These are phyloP conservation scores for Cololabis saira DNA, from an alignment of 2,113 vertebrate genomes.

Conservation along the genomic window DNA sequence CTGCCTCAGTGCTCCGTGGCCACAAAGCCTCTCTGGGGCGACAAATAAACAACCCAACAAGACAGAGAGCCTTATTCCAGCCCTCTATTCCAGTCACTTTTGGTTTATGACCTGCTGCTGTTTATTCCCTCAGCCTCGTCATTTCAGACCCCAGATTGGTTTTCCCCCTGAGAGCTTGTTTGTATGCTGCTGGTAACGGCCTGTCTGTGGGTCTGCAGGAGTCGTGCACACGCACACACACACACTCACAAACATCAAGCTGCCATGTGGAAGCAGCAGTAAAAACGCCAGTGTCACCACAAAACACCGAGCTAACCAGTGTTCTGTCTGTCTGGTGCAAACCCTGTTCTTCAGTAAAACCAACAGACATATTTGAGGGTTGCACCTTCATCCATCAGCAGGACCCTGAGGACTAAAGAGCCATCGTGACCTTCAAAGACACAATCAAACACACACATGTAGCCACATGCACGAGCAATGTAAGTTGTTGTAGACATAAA, in stretches of 20 bases:
- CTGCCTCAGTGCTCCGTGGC: slow-evolving; percentile 15
- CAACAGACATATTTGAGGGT: too few species aligned
- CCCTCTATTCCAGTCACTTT: slow-evolving; percentile 55
- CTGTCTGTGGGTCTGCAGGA: slow-evolving; percentile 31
- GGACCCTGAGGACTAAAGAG: not conserved
- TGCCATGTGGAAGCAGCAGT: slow-evolving; percentile 9
- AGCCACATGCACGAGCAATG: too few species aligned
- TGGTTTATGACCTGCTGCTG: slow-evolving; percentile 67
- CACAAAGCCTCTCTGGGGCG: slow-evolving; percentile 32
- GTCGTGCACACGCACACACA: slow-evolving; percentile 4
- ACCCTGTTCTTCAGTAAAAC: not conserved
- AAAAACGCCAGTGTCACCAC: slow-evolving; percentile 22
- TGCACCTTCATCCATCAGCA: slow-evolving; percentile 22
- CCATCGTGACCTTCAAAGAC: too few species aligned
- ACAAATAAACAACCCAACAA: slow-evolving; percentile 59
- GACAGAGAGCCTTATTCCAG: slow-evolving; percentile 54
- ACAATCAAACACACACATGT: too few species aligned
- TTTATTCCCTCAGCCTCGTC: slow-evolving; percentile 59
- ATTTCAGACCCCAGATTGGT: slow-evolving; percentile 63
- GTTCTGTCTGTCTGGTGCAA: slow-evolving; percentile 8
- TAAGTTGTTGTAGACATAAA: too few species aligned
- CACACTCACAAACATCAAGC: not conserved
- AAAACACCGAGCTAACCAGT: slow-evolving; percentile 32
- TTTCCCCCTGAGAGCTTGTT: slow-evolving; percentile 64
- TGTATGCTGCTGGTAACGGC: slow-evolving; percentile 61